phyloP scores from a whole-genome alignment of 1,140 invertebrate genomes.

The Bursaphelenchus mucronatus region DNA sequence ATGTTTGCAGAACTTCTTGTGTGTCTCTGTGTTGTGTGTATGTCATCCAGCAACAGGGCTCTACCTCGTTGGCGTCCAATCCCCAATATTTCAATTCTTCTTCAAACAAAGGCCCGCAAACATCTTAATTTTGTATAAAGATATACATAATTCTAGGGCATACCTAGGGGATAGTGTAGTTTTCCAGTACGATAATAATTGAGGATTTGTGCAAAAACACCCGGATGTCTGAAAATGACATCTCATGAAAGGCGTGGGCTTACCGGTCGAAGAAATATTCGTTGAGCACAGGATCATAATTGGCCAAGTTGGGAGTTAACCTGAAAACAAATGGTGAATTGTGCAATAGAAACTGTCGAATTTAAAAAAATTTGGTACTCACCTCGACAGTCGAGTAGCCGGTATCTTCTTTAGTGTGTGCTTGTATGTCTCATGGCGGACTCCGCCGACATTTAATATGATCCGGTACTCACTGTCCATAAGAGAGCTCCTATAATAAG shows the following conservation, averaged over 20 bases:
- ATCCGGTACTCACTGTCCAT: slow-evolving; percentile 62
- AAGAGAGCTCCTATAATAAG: slow-evolving; percentile 6
- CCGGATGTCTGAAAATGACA: too few relatives aligned
- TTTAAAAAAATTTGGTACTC: neutral
- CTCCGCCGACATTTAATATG: slow-evolving; percentile 93
- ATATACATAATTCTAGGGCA: neutral
- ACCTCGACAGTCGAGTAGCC: slow-evolving; percentile 76
- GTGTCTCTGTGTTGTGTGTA: slow-evolving; percentile 81
- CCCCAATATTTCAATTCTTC: slow-evolving; percentile 87
- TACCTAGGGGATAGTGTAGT: slow-evolving; percentile 51
- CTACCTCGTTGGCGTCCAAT: slow-evolving; percentile 82
- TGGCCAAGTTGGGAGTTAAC: slow-evolving; percentile 81
- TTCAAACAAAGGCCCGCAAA: slow-evolving; percentile 94
- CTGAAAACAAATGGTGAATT: slow-evolving; percentile 57
- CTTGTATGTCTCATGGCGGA: slow-evolving; percentile 93
- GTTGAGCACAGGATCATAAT: slow-evolving; percentile 91
- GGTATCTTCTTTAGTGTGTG: slow-evolving; percentile 87
- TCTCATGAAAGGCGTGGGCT: too few relatives aligned
- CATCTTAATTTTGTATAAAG: slow-evolving; percentile 66
- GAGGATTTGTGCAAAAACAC: slow-evolving; percentile 87
- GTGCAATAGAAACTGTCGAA: neutral
- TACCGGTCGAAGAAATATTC: slow-evolving; percentile 96
- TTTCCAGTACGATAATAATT: slow-evolving; percentile 79
- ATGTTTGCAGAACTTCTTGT: slow-evolving; percentile 47
- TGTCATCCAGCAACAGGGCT: slow-evolving; percentile 95